Percentiles rank a stretch among this genome's conserved stretches.
Evolutionary conservation across 2,113 vertebrate genomes (phyloP).

Genomic region (Rhinolophus sinicus): DNA sequence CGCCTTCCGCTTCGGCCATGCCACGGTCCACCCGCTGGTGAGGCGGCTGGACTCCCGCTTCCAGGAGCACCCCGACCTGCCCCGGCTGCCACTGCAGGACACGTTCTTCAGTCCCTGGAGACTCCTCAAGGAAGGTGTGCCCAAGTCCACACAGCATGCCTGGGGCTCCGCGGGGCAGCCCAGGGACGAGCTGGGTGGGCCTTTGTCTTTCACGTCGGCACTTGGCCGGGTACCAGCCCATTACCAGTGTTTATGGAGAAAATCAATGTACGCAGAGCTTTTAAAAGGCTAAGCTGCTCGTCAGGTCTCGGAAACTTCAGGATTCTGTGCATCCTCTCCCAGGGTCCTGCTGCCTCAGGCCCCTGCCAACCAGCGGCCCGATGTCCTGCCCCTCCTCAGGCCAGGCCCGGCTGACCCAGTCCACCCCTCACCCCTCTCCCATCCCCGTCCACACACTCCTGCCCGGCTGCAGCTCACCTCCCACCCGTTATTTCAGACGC

Average conservation of each 20-base stretch:
- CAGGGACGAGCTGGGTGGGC: too few relatives aligned
- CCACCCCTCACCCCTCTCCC: too few relatives aligned
- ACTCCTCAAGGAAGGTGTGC: conserved; percentile 93
- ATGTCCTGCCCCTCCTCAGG: too few relatives aligned
- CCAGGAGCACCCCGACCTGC: conserved; percentile 86
- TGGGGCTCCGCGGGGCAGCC: too few relatives aligned
- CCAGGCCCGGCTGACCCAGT: too few relatives aligned
- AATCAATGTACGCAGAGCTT: neutral
- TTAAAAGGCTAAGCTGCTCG: neutral
- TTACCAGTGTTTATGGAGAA: neutral
- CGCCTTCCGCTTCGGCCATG: conserved; percentile 97
- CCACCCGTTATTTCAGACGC: too few relatives aligned
- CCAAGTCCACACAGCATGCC: too few relatives aligned
- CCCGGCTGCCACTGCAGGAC: conserved; percentile 87
- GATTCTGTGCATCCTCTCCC: too few relatives aligned
- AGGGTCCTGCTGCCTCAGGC: too few relatives aligned
- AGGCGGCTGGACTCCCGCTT: conserved; percentile 89
- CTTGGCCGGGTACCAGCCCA: neutral
- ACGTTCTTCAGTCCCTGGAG: conserved; percentile 96
- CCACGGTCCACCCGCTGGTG: conserved; percentile 88
- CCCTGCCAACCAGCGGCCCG: too few relatives aligned
- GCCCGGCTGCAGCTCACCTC: too few relatives aligned
- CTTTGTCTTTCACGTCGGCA: neutral
- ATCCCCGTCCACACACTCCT: too few relatives aligned
- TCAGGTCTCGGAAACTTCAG: neutral